Evolutionary conservation across 1,140 invertebrate genomes (phyloP).

Genomic region (Sweltsa coloradensis): DNA sequence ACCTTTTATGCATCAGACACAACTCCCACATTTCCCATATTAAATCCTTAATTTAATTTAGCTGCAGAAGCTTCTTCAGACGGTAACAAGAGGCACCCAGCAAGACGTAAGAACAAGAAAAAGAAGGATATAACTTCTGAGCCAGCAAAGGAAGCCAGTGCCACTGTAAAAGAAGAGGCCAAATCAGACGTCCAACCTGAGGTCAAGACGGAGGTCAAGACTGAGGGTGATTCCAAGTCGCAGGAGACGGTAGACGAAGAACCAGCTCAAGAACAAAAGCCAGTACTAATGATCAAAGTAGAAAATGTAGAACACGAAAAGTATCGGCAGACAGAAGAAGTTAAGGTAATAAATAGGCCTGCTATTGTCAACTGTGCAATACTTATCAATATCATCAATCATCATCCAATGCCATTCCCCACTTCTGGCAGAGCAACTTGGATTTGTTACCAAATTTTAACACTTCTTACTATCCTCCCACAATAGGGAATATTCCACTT

Average conservation of each 20-base stretch:
- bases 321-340: constrained; percentile 85
- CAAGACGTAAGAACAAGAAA: constrained; percentile 8
- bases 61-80: constrained; percentile 14
- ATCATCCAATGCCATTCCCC: no score
- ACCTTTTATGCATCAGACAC: constrained; percentile 30
- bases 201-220: constrained; percentile 26
- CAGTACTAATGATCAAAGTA: constrained; percentile 85
- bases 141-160: constrained; percentile 4
- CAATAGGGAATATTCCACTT: no score
- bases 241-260: constrained; percentile 20
- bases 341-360: constrained; percentile 51
- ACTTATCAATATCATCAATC: no score
- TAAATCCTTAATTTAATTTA: constrained; percentile 50
- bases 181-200: no score
- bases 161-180: no score
- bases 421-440: no score
- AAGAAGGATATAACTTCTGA: constrained; percentile 15
- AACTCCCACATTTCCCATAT: constrained; percentile 44
- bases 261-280: constrained; percentile 23
- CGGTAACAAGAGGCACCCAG: constrained; percentile 11
- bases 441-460: no score
- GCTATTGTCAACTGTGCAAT: constrained; percentile 3
- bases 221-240: no score
- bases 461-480: no score
- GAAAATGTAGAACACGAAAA: constrained; percentile 87